Conservation (phyloP, 2,888 invertebrate genomes). For the Lepeophtheirus nordmannii region DNA sequence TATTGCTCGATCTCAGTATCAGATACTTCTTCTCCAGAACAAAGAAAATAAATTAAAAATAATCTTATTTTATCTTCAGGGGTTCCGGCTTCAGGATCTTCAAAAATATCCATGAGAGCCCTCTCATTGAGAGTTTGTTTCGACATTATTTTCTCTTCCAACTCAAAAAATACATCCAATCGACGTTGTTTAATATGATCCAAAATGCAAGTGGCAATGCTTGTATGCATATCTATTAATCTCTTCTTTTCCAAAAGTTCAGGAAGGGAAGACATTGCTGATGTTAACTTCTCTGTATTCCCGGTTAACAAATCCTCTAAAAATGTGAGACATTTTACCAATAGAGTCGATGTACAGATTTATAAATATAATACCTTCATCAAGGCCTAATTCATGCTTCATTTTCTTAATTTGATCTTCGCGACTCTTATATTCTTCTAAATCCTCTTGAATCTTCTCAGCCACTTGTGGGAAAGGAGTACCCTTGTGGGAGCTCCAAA, state of each 20-base stretch:
- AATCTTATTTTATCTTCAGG: constrained; percentile 82
- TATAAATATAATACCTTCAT: constrained; percentile 38
- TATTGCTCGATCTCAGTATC: constrained; percentile 5
- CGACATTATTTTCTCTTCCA: constrained; percentile 91
- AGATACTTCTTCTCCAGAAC: constrained; percentile 43
- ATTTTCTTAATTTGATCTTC: constrained; percentile 93
- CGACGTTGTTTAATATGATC: constrained; percentile 61
- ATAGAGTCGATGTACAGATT: constrained; percentile 27
- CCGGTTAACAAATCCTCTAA: constrained; percentile 57
- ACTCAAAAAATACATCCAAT: constrained; percentile 87
- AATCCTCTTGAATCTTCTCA: constrained; percentile 93
- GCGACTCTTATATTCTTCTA: constrained; percentile 79
- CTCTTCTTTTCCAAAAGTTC: constrained; percentile 92
- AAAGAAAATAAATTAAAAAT: constrained; percentile 81
- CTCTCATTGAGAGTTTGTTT: constrained; percentile 35
- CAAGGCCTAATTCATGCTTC: constrained; percentile 53
- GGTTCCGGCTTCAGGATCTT: constrained; percentile 69
- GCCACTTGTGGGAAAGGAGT: constrained; percentile 53
- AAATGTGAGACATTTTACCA: constrained; percentile 37
- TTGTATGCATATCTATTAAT: constrained; percentile 95
- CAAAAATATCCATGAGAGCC: constrained; percentile 67
- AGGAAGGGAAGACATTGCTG: constrained; percentile 86
- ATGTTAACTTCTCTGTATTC: constrained; percentile 80
- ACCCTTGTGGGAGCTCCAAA: constrained; percentile 87
- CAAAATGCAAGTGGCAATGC: constrained; percentile 68